Percentiles rank a stretch among this genome's conserved stretches.
Conservation (phyloP, 2,113 vertebrate genomes). For the Rhadina sibilatrix region DNA sequence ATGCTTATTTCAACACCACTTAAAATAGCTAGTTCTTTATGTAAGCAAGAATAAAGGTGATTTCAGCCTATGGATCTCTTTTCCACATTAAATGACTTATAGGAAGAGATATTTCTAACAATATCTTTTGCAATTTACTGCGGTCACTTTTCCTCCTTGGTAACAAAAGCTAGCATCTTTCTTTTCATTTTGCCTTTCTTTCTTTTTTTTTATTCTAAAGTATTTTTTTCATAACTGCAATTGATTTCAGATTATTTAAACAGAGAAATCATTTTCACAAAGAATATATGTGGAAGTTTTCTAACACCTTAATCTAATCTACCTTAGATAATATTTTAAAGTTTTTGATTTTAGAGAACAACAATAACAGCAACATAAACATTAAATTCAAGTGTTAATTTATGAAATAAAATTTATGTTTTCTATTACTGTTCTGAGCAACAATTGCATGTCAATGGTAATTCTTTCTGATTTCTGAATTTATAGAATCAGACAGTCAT, state of each 20-base stretch:
- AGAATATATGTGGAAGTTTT: background rate
- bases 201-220: background rate
- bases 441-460: background rate
- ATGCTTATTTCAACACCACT: conserved; percentile 58
- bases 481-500: background rate
- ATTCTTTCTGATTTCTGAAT: background rate
- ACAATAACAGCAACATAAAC: background rate
- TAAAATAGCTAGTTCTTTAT: conserved; percentile 52
- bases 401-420: background rate
- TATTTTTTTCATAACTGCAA: background rate
- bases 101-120: background rate
- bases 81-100: background rate
- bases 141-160: background rate
- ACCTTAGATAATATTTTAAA: background rate
- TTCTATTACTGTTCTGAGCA: background rate
- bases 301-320: background rate
- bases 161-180: background rate
- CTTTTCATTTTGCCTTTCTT: background rate
- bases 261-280: background rate
- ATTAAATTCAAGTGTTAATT: background rate
- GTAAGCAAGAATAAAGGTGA: conserved; percentile 40
- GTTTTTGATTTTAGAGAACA: background rate
- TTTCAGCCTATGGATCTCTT: background rate
- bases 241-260: background rate
- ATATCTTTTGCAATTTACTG: background rate